Base-by-base conservation (phyloP, 64 coral and sea anemone species). In the Stichodactyla helianthus region DNA sequence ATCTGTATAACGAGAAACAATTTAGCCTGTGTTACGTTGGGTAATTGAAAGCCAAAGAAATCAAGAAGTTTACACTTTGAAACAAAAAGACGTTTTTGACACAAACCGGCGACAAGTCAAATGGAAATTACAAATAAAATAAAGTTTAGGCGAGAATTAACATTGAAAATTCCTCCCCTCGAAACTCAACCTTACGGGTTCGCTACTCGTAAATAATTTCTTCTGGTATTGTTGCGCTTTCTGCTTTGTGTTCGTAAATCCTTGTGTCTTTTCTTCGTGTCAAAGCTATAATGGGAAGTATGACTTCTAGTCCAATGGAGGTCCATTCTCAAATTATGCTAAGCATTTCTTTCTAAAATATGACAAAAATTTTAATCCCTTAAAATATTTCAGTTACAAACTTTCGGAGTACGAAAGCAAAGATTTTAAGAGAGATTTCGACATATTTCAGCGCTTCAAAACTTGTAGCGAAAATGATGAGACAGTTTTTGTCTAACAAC, bases 1-100 rank as follows among this genome's bases (percentile, higher is more conserved):
- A 83, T 92, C 90, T 92, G 25, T 44, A 44, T 3, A 35, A 77
- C 13, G 12, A 44, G 26, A 4, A 74, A 74, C n/a, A 19, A 74
- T 13, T 58, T 12, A 74, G 27, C 27, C 68, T 10, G 23, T 65
- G 4, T 65, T 22, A 65, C 22, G 6, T 8, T n/a, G 62, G 22
- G 9, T 65, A 65, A 65, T 65, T 65, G 62, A 65, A 65, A 65
- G 22, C 62, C 62, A 65, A 65, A 65, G 62, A 23, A 22, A 65
- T n/a, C 3, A 65, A 5, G 5, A 8, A 22, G 20, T 5, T 44
- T 44, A 44, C 35, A 44, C 35, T 44, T 44, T n/a, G 62, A 63
- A 19, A 65, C 62, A 65, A n/a, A 22, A 65, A 65, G 62, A 65
- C 62, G 22, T 13, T 65, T 65, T n/a, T 65, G 68, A 31, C 68